Conservation (phyloP, 2,113 vertebrate species). For the Muscicapa adusta region DNA sequence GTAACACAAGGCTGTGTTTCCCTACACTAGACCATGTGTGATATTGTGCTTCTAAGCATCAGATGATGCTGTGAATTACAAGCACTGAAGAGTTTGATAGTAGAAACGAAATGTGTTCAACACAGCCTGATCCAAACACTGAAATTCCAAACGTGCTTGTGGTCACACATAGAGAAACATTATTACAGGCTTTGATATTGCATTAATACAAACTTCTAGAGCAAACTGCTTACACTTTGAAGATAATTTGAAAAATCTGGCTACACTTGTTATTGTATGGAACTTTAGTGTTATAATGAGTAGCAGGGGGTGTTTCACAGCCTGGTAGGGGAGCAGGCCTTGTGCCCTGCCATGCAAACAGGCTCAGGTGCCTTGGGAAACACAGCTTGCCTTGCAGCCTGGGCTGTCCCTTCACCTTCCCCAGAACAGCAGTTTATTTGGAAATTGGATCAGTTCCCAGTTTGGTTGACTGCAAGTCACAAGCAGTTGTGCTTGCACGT, state of each 20-base stretch:
- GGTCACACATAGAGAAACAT: neutral
- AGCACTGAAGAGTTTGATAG: neutral
- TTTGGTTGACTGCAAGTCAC: neutral
- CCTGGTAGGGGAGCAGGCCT: accelerated
- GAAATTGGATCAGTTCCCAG: neutral
- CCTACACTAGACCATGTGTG: neutral
- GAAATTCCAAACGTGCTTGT: neutral
- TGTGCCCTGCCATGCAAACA: neutral
- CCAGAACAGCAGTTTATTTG: neutral
- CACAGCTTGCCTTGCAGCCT: neutral
- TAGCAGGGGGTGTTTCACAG: neutral
- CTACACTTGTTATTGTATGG: neutral
- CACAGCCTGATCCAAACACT: neutral
- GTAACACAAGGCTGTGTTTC: neutral
- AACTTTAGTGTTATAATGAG: neutral
- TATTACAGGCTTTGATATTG: neutral
- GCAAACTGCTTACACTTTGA: neutral
- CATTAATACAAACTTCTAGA: neutral
- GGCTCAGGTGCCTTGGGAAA: neutral
- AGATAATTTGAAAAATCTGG: neutral
- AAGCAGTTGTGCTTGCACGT: accelerated
- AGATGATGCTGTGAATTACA: neutral
- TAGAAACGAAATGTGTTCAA: neutral
- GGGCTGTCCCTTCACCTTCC: neutral
- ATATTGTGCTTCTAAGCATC: neutral